Conservation (phyloP, 2,113 vertebrate species). For the Hemichromis elongatus region DNA sequence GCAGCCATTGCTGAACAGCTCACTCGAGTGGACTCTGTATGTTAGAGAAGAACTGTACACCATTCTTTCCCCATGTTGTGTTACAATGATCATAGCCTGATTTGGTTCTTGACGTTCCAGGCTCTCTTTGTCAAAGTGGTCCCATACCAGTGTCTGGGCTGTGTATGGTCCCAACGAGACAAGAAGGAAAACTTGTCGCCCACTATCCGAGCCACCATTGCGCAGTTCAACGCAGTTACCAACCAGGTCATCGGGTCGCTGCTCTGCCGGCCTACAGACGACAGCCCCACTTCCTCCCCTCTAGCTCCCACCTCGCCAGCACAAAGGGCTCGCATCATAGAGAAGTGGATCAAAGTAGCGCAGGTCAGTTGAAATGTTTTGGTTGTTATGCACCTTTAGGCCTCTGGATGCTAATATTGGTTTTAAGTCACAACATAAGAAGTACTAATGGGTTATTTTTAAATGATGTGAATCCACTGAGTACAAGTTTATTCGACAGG, state of each 20-base stretch:
- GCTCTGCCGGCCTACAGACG: slow-evolving; percentile 56
- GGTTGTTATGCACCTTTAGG: not conserved
- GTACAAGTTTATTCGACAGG: slow-evolving; percentile 53
- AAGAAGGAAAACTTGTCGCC: slow-evolving; percentile 80
- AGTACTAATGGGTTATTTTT: not conserved
- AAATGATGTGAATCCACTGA: not conserved
- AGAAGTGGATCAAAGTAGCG: slow-evolving; percentile 85
- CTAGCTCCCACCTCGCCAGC: slow-evolving; percentile 30
- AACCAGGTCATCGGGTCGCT: slow-evolving; percentile 81
- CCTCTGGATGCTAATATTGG: not conserved
- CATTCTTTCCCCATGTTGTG: not conserved
- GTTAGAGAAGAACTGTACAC: not conserved
- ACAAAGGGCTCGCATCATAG: slow-evolving; percentile 78
- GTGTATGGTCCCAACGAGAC: slow-evolving; percentile 87
- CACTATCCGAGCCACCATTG: slow-evolving; percentile 82
- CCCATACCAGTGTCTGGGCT: slow-evolving; percentile 85
- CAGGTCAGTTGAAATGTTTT: slow-evolving; percentile 64
- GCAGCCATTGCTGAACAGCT: slow-evolving; percentile 80
- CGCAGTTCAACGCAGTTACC: slow-evolving; percentile 83
- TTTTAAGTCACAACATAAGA: not conserved
- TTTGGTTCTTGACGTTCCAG: slow-evolving; percentile 49
- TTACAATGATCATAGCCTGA: not conserved
- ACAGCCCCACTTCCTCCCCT: slow-evolving; percentile 3
- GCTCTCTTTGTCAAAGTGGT: slow-evolving; percentile 79
- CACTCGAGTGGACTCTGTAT: slow-evolving; percentile 79